phyloP scores from a whole-genome alignment of 2,797 vertebrate genomes.

The Myotis myotis region DNA sequence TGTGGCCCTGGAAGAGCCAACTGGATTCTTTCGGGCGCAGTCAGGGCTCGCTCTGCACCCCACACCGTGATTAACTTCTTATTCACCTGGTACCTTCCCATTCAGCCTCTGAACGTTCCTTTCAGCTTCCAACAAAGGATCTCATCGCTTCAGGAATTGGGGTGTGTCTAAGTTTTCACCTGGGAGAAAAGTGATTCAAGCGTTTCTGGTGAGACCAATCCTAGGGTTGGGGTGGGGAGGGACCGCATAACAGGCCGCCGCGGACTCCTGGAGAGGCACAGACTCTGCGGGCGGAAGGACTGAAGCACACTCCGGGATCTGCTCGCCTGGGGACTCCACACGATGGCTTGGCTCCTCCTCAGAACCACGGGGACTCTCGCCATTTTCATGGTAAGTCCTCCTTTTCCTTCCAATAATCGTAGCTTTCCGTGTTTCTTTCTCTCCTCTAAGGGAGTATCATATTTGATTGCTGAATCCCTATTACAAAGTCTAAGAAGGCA shows the following conservation, averaged over 20 bases:
- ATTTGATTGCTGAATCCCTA: neutral
- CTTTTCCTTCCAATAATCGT: neutral
- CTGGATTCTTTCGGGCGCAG: slow-evolving; percentile 19
- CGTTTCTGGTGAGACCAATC: slow-evolving; percentile 70
- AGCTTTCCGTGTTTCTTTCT: neutral
- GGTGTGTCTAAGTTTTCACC: slow-evolving; percentile 77
- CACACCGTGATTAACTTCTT: slow-evolving; percentile 66
- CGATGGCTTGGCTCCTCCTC: slow-evolving; percentile 39
- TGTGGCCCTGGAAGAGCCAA: neutral
- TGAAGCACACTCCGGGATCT: neutral
- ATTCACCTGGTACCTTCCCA: slow-evolving; percentile 63
- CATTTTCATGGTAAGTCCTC: slow-evolving; percentile 70
- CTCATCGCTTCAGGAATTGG: slow-evolving; percentile 70
- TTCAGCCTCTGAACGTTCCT: slow-evolving; percentile 65
- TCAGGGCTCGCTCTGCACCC: slow-evolving; percentile 27
- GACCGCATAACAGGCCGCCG: slow-evolving; percentile 54
- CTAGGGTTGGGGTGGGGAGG: slow-evolving; percentile 61
- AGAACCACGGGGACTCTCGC: slow-evolving; percentile 19
- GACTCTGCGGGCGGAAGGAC: neutral
- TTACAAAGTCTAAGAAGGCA: neutral
- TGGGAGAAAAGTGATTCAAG: slow-evolving; percentile 77
- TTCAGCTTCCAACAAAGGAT: slow-evolving; percentile 74
- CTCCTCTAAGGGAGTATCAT: neutral
- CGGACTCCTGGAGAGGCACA: neutral
- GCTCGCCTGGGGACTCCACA: neutral